Percentiles rank a stretch among this genome's conserved stretches.
Conservation (phyloP, 2,113 vertebrate species). For the Siphamia tubifer region DNA sequence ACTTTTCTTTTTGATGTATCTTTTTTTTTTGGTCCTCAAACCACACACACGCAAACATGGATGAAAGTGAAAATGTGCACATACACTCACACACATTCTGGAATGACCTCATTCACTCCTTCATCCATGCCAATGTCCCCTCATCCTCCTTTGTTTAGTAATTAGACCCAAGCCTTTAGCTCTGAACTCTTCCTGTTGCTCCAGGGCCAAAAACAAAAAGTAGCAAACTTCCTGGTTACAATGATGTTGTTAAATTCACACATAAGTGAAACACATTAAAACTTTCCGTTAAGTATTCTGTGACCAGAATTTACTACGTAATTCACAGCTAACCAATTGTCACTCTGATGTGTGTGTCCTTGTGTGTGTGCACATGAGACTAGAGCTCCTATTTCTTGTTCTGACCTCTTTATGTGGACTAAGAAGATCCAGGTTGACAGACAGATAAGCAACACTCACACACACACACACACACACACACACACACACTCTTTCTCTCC, state of each 20-base stretch:
- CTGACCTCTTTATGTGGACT: conserved; percentile 59
- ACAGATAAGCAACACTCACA: conserved; percentile 10
- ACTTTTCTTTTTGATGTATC: background rate
- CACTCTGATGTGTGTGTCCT: conserved; percentile 10
- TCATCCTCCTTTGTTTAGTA: conserved; percentile 54
- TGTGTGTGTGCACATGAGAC: conserved; percentile 9
- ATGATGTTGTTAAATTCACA: background rate
- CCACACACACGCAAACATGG: conserved; percentile 11
- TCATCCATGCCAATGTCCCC: conserved; percentile 38
- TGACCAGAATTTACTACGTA: no score
- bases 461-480: background rate
- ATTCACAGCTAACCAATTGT: background rate
- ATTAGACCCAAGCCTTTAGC: conserved; percentile 48
- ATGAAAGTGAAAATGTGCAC: conserved; percentile 18
- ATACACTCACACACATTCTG: conserved; percentile 42
- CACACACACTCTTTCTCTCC: background rate
- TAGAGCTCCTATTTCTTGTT: conserved; percentile 55
- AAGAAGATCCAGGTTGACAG: conserved; percentile 57
- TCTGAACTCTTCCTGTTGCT: conserved; percentile 34
- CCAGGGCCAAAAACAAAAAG: background rate
- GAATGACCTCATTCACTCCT: conserved; percentile 58
- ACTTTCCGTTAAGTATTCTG: no score
- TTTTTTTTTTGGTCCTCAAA: background rate
- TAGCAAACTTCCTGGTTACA: background rate
- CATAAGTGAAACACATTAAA: background rate